Evolutionary conservation across 2,888 invertebrate species (phyloP), one percentile per base, ranked within the genome.

Genomic region (Lasius fuliginosus): DNA sequence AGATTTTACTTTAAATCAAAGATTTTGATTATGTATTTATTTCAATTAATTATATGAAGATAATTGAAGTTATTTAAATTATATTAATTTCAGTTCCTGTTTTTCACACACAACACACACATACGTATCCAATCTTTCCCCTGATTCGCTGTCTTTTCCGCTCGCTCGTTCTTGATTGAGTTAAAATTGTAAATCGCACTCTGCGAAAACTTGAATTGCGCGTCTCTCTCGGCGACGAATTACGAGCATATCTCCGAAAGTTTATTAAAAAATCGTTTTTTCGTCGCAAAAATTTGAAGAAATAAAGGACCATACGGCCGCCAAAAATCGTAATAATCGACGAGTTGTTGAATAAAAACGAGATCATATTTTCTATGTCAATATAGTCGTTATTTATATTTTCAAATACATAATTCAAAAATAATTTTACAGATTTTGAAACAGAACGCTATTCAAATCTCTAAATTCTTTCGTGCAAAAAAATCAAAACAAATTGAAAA

Each of bases 101-200:
- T 60, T 40, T 42, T 58, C 60, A 42, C 27, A 73, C 11, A 40
- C 53, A 30, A 23, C 71, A 71, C 12, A 71, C 56, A 56, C n/a
- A 27, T 73, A 73, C 18, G 18, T 58, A 36, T 60, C 60, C 73
- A 74, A 18, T 74, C 60, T 74, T 73, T 27, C 30, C 40, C 18
- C 27, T 11, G 18, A 36, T 30, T 60, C 30, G 6, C 1, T 42
- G 9, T 74, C n/a, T 74, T 60, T 60, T 58, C 12, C 60, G 40
- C 27, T 60, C 73, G 73, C 73, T 60, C 60, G 40, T 60, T 74
- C 73, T 60, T 42, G 8, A 73, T 60, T 30, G 60, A 74, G 30
- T 40, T 42, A 42, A 74, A 40, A 73, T 58, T 30, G 18, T 6
- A 73, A 73, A 73, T 15, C 40, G 27, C 11, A 73, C 4, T 11